Base-by-base conservation (phyloP, 2,797 vertebrate genomes). In the Brachyrhaphis roseni region DNA sequence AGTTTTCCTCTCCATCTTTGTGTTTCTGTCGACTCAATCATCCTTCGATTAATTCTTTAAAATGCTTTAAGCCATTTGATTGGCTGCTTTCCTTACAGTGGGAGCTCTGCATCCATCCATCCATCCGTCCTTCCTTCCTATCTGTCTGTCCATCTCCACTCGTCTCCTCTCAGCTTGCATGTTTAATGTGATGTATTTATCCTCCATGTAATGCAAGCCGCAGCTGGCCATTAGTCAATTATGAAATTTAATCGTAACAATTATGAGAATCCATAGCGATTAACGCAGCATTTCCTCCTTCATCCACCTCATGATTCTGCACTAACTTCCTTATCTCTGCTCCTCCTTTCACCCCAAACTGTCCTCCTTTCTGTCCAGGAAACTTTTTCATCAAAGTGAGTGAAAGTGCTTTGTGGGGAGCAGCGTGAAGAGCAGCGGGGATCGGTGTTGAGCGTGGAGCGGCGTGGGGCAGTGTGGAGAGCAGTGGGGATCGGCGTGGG, bases 211-310 rank as follows among this genome's bases (percentile, higher is more conserved):
- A 94, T 93, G 90, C 80, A 90, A 93, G 92, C 90, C 90, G 92
- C 94, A 94, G 92, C 91, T 93, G 93, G 91, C 95, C 94, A 95
- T 95, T 95, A 95, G 93, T 94, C 92, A 94, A 93, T 94, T 91
- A 94, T 94, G 92, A 95, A 95, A 95, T 94, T 93, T 93, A 95
- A 95, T 95, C 93, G 94, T 94, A 94, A 95, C 94, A 95, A 94
- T 95, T 93, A 96, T 94, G 93, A 95, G 94, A 93, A 92, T 88
- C 92, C 93, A 93, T 87, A 90, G 90, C 93, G 93, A 95, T 95
- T 95, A 95, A 93, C 81, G 74, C 90, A 90, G 90, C 95, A 95
- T 94, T 96, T 95, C 94, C 94, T 95, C 91, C 92, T 94, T 93
- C 90, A 93, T 95, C 89, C 89, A 87, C 89, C 89, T 91, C 92